Base-by-base conservation (phyloP, 2,888 invertebrate species). In the Lithodes maja region DNA sequence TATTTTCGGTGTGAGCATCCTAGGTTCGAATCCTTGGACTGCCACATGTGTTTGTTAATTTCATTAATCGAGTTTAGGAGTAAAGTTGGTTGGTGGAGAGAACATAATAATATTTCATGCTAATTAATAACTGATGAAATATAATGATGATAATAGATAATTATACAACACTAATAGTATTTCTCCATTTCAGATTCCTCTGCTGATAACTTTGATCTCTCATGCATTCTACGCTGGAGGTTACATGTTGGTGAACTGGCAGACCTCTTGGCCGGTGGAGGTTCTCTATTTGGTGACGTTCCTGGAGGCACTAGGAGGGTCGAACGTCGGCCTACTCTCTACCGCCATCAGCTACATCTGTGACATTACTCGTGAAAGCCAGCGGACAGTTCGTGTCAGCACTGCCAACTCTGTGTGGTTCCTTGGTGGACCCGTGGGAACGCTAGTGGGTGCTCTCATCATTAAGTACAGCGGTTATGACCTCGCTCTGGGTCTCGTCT, bases 371-470 rank as follows among this genome's bases (percentile, higher is more conserved):
- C 94, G 95, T 0, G 89, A 95, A 53, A 95, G 95, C 92, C 94
- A 95, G 92, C 94, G 96, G 53, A 96, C 96, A 0, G 94, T 96
- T 83, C 94, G 96, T 92, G 94, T 96, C 77, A 96, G 96, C 33
- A 93, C 95, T 17, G 94, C 95, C 9, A 95, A 92, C 55, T 92
- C 95, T 83, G 93, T 95, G 3, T 94, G 95, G 87, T 93, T 92
- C 3, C 92, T 93, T 55, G 93, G 93, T 17, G 92, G 92, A 61
- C 92, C 93, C 9, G 91, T 92, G 0, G 93, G 93, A 2, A 92
- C 92, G 0, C 90, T 92, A 5, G 17, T 93, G n/a, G 93, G 92
- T 1, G 93, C 93, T 7, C 85, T 91, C n/a, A 79, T 93, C 33
- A 92, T 92, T 75, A 85, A 89, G 1, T 85, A 85, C 7, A 89